Evolutionary conservation across 2,797 vertebrate species (phyloP), one percentile per base, ranked within the genome.

Genomic region (Amniataba percoides): DNA sequence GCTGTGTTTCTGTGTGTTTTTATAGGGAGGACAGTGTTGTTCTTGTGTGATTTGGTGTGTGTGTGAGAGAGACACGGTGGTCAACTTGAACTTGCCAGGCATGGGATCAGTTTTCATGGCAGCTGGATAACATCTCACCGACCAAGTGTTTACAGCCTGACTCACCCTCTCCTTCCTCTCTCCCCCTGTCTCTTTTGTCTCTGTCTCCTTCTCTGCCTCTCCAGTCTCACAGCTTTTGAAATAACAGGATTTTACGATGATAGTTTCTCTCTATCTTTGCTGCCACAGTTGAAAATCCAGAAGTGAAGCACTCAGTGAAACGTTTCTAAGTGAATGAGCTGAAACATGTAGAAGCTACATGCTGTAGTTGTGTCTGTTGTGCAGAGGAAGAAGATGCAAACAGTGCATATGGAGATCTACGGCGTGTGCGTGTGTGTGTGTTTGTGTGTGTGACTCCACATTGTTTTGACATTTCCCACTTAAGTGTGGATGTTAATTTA

Each of bases 121-220:
- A 88, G 88, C 91, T 90, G 92, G 88, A 89, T 82, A 86, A 83
- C 83, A 80, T 92, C 92, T 82, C 56, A 49, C 73, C 48, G 25
- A 83, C 84, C 45, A 72, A 88, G 85, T 92, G 90, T 93, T 94
- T 90, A 92, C 70, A 81, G 84, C 70, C 77, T 90, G 88, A 90
- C 75, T 89, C 75, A 84, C 75, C 15, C 65, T 70, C 71, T 78
- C 57, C 59, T 80, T 77, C 60, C 62, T 68, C 71, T 27, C 49
- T 70, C 43, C 53, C 23, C 62, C 60, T 21, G 34, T 71, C 23
- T 71, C 66, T 64, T 36, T 62, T 67, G n/a, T 58, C 43, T 58
- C 69, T 67, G 65, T 79, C 51, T 31, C 67, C 63, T 71, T 65
- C 42, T 80, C 59, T 43, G 23, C 40, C 52, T 67, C 58, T 73